Evolutionary conservation across 2,113 vertebrate genomes (phyloP).

Genomic region (Aix galericulata): DNA sequence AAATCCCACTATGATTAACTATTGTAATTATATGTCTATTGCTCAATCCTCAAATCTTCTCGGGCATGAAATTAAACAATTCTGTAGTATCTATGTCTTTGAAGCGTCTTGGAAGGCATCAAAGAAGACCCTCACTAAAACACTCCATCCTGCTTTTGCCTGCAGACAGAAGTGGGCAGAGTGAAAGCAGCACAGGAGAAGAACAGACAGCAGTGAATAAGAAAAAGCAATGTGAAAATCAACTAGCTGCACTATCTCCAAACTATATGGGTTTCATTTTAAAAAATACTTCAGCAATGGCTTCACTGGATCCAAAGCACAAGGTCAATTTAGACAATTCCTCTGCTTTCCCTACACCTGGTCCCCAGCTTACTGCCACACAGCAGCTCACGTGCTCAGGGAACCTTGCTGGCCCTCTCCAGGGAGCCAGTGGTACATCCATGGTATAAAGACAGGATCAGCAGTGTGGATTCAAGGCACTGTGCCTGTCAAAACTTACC

Average conservation of each 20-base stretch:
- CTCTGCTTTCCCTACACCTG: not conserved
- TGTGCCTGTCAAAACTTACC: not conserved
- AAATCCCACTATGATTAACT: not conserved
- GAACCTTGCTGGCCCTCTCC: not conserved
- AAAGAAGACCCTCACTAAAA: not conserved
- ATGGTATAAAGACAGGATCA: not conserved
- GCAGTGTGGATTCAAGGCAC: not conserved
- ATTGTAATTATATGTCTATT: constrained; percentile 10
- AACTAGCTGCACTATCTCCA: not conserved
- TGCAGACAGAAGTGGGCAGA: not conserved
- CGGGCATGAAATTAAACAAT: constrained; percentile 25
- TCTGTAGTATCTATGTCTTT: not conserved
- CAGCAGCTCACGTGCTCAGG: not conserved
- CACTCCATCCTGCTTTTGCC: not conserved
- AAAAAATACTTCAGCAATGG: not conserved
- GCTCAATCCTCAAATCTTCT: constrained; percentile 43
- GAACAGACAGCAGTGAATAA: not conserved
- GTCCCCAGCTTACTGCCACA: not conserved
- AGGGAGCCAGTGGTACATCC: not conserved
- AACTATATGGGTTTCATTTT: not conserved
- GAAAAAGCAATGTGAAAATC: not conserved
- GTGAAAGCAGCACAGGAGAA: not conserved
- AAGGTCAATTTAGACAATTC: not conserved
- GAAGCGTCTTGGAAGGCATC: not conserved
- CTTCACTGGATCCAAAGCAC: not conserved